Base-by-base conservation (phyloP, 1,140 invertebrate species). In the Mya arenaria region DNA sequence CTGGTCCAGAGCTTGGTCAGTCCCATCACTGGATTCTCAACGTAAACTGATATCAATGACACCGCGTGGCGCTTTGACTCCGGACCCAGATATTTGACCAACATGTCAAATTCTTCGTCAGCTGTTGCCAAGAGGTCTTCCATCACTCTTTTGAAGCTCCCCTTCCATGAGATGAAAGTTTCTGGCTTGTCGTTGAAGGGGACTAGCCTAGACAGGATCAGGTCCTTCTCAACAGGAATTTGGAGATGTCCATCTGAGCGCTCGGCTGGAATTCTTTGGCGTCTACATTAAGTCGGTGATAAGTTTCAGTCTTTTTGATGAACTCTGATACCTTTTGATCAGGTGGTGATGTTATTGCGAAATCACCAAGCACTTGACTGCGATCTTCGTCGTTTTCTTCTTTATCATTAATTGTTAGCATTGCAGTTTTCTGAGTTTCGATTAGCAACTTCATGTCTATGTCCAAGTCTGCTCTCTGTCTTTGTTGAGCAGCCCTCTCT, bases 11-110 rank as follows among this genome's bases (percentile, higher is more conserved):
- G n/a, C 1, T 23, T 32, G 28, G 28, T 56, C 34, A 23, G 39
- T 44, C 39, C 19, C 34, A 72, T 4, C 15, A 23, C 3, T 72
- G 39, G 4, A 72, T 19, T 32, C 44, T 72, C 4, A 4, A 10
- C 17, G 23, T 25, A 55, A 72, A 48, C 44, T 48, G 44, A 48
- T 48, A 13, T 48, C 44, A 48, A 48, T 48, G 44, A 48, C 44
- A 48, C 44, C 44, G 44, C 44, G 68, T 25, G 68, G 10, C 23
- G 68, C 39, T 52, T 72, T 37, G 23, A 72, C 32, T 52, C 30
- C 6, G 34, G 37, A 39, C 36, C 56, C 32, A 75, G 36, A 41
- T 52, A 75, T 63, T 75, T 75, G 28, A 36, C 23, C 73, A 75
- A 62, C 56, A 62, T n/a, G 15, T 75, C 73, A 0, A 75, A 28